phyloP scores from a whole-genome alignment of 2,888 invertebrate species.

The Diaperis boleti region DNA sequence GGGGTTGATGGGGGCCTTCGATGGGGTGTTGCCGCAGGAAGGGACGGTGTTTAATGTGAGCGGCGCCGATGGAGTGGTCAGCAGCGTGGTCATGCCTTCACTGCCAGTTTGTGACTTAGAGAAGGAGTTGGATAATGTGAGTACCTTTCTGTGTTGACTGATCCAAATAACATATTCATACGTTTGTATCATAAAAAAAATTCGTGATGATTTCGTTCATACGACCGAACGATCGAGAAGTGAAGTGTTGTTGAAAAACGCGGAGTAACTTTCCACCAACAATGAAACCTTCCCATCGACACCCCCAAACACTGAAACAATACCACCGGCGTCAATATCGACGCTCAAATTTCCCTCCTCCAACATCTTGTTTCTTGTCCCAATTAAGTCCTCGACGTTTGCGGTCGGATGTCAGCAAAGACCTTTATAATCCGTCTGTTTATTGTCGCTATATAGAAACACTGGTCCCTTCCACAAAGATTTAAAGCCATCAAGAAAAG shows the following conservation, averaged over 20 bases:
- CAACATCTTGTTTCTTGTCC: neutral
- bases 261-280: too few species aligned
- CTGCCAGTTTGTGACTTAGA: slow-evolving; percentile 85
- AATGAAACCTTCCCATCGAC: too few species aligned
- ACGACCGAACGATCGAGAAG: too few species aligned
- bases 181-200: too few species aligned
- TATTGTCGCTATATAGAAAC: slow-evolving; percentile 3
- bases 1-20: slow-evolving; percentile 68
- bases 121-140: slow-evolving; percentile 89
- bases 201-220: too few species aligned
- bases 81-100: slow-evolving; percentile 73
- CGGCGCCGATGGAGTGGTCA: slow-evolving; percentile 68
- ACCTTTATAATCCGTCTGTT: neutral
- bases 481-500: neutral
- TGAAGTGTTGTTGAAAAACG: too few species aligned
- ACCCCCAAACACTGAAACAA: neutral
- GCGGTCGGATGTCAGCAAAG: neutral
- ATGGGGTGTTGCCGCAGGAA: slow-evolving; percentile 69
- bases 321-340: neutral
- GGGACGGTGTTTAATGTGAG: slow-evolving; percentile 70
- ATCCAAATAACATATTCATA: too few species aligned
- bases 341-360: neutral
- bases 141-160: too few species aligned
- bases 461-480: neutral
- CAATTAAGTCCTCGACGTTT: neutral